Evolutionary conservation across 2,113 vertebrate genomes (phyloP).

Genomic region (Gracilinanus agilis): DNA sequence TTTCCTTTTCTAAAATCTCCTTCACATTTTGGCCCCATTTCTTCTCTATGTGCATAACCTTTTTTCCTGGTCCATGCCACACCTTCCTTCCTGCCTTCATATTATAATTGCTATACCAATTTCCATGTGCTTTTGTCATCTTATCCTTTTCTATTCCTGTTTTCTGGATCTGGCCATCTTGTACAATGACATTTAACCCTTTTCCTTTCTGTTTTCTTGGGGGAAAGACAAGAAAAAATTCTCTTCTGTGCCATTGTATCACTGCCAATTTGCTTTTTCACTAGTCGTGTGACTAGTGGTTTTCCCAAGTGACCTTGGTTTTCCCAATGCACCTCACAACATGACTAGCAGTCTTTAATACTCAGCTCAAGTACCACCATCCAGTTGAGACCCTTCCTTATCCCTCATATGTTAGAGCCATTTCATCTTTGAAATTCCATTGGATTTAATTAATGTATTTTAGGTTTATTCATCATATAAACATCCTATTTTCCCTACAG

Average conservation of each 20-base stretch:
- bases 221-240: background rate
- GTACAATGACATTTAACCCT: background rate
- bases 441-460: background rate
- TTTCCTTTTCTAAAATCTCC: background rate
- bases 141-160: background rate
- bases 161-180: background rate
- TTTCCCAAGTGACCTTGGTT: too few species aligned
- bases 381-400: background rate
- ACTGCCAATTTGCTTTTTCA: background rate
- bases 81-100: background rate
- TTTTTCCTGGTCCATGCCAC: background rate
- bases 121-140: background rate
- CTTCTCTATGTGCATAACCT: background rate
- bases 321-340: background rate
- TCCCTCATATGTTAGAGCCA: background rate
- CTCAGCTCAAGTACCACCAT: background rate
- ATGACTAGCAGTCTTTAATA: background rate
- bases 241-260: background rate
- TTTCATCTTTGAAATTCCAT: background rate
- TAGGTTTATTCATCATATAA: background rate
- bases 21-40: background rate
- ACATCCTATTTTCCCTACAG: background rate
- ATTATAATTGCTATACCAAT: background rate
- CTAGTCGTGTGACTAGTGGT: background rate
- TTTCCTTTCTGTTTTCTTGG: background rate